Base-by-base conservation (phyloP, 2,797 vertebrate genomes). In the Pterois miles region DNA sequence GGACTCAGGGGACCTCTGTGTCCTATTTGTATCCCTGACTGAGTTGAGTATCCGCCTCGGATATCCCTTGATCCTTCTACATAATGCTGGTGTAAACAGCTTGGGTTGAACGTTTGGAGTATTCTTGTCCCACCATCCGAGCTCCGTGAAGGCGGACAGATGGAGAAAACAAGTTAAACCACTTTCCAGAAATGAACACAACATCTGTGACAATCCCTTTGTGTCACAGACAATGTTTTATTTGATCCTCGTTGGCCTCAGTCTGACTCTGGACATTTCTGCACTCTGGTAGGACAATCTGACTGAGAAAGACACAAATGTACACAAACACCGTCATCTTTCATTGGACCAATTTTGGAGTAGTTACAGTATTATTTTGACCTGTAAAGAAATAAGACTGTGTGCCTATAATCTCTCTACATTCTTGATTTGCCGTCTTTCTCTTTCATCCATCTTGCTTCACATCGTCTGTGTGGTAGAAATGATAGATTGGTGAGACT, bases 401-500 rank as follows among this genome's bases (percentile, higher is more conserved):
- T 33, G 48, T 20, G 13, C 18, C 65, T 50, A 29, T 48, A 63
- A 23, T 76, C 73, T 78, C 36, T 63, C 14, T 65, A 27, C 62
- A 48, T 73, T 68, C 56, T 54, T 74, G 73, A 87, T 70, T 75
- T 54, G 31, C 75, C 65, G 50, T 67, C 60, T 43, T 76, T 82
- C 65, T 59, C 33, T 80, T 78, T 74, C 90, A 89, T 91, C 80
- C 73, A 83, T 91, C 90, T 89, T 86, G 80, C 88, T 86, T 87
- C 77, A 82, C 86, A 75, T 91, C 64, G 6, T 79, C 77, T 75
- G 60, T 86, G 66, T 81, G 56, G 36, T 84, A 82, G 79, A 89
- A 92, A 92, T 92, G 89, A 92, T 91, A 88, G 83, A 93, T 92
- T 62, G 80, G 76, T 80, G 76, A 68, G 69, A 89, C 81, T 88